Evolutionary conservation across 2,113 vertebrate genomes (phyloP), one percentile per base, ranked within the genome.

Genomic region (Oncorhynchus mykiss): DNA sequence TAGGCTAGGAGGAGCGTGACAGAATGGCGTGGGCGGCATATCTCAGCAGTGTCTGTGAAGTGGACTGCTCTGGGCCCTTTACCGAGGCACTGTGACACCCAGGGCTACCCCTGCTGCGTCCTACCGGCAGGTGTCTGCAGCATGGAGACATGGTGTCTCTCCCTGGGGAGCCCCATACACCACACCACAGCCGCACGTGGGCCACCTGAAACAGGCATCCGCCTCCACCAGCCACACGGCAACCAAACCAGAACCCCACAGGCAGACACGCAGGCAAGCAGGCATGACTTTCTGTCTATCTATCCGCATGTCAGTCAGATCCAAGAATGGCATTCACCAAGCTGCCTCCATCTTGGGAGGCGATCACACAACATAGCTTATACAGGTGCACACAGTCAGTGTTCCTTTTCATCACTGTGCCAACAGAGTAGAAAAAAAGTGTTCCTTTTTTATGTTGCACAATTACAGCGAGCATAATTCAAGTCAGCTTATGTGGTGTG

Each of bases 1-100:
- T 13, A n/a, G 69, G 82, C 82, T 70, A 78, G 82, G 84, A 82
- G 75, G 24, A 86, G 78, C 4, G 62, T 68, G 68, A 81, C 87
- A 90, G 85, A 88, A 83, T 84, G 80, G n/a, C 68, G 87, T 82
- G 76, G 87, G 84, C 24, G 67, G 87, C 29, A 67, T 69, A 66
- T 75, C 12, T 71, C 73, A 54, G 71, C 80, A 74, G 49, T 60
- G 77, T 77, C 72, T 80, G 78, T 64, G 20, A 83, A 39, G 87
- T 6, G 76, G 82, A 80, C 67, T 49, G 77, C 79, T 85, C 70
- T 76, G 71, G 78, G 62, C 27, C 57, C 73, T 31, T 45, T n/a
- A 45, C 16, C 18, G 14, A 18, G 13, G 16, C 20, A 77, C 48
- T 45, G 71, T 57, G 73, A 68, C 80, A 81, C 78, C 82, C 70